A percentile compares a stretch with the other conserved stretches of the same genome.
Conservation (phyloP, 2,888 invertebrate genomes). For the Dicyrtoma fusca region DNA sequence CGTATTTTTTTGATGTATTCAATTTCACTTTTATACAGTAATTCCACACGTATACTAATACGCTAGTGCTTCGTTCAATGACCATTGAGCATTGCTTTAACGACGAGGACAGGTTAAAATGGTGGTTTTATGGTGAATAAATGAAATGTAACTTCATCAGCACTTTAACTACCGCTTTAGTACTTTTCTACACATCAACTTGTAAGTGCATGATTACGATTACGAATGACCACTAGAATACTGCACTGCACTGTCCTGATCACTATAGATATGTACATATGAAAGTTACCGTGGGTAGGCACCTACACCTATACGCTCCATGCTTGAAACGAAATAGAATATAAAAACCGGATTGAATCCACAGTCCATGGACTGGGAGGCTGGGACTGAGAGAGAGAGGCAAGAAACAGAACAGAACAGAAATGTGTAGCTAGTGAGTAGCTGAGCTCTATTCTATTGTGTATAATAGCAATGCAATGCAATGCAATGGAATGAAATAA, state of each 20-base stretch:
- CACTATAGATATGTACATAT: background rate
- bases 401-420: background rate
- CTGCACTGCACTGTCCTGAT: background rate
- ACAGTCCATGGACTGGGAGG: background rate
- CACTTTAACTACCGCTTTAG: slow-evolving; percentile 8
- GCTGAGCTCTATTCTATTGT: background rate
- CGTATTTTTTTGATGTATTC: no score
- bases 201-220: no score
- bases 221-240: background rate
- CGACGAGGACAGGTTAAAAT: slow-evolving; percentile 2
- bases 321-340: no score
- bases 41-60: no score
- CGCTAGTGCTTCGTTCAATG: no score
- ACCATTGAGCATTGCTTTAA: no score
- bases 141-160: slow-evolving; percentile 35
- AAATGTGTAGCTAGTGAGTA: background rate
- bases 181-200: background rate
- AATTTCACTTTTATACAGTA: no score
- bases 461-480: background rate
- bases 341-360: slow-evolving; percentile 9
- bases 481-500: no score
- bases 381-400: slow-evolving; percentile 4
- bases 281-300: no score
- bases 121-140: slow-evolving; percentile 28
- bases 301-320: no score